Percentiles rank a stretch among this genome's conserved stretches.
Conservation (phyloP, 2,797 vertebrate species). For the Pempheris klunzingeri region DNA sequence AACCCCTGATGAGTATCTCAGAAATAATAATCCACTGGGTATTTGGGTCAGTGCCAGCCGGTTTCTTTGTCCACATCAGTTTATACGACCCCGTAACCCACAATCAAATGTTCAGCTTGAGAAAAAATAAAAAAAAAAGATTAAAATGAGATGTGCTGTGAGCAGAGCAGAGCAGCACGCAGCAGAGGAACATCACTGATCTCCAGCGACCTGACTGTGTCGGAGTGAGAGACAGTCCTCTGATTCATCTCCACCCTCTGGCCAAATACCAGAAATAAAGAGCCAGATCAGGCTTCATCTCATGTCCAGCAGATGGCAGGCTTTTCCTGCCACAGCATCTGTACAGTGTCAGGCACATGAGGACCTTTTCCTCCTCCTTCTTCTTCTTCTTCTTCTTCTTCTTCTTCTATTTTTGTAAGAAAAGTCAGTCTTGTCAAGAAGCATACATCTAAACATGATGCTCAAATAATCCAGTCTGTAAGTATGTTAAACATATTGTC, state of each 20-base stretch:
- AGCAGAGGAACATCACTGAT: conserved; percentile 60
- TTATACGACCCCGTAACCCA: conserved; percentile 23
- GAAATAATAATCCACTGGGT: conserved; percentile 39
- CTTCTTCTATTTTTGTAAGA: not conserved
- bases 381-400: too few relatives aligned
- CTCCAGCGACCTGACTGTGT: conserved; percentile 62
- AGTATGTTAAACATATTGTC: not conserved
- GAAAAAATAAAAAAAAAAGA: conserved; percentile 15
- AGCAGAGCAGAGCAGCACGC: conserved; percentile 43
- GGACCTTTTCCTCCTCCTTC: not conserved
- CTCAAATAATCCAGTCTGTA: not conserved
- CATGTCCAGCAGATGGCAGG: conserved; percentile 79
- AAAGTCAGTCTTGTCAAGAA: not conserved
- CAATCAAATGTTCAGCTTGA: conserved; percentile 40
- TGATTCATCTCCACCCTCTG: conserved; percentile 70
- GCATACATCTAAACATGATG: conserved; percentile 3
- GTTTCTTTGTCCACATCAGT: conserved; percentile 38
- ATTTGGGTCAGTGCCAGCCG: conserved; percentile 30
- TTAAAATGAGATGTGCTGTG: conserved; percentile 44
- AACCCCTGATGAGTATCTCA: conserved; percentile 35
- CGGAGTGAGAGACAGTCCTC: conserved; percentile 59
- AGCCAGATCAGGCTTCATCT: conserved; percentile 1
- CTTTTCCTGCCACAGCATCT: conserved; percentile 62
- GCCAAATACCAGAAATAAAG: conserved; percentile 49
- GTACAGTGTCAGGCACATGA: not conserved